Percentiles rank a stretch among this genome's conserved stretches.
These are phyloP conservation scores for Tiliqua scincoides DNA, from an alignment of 2,113 vertebrate species.

Conservation along the genomic window DNA sequence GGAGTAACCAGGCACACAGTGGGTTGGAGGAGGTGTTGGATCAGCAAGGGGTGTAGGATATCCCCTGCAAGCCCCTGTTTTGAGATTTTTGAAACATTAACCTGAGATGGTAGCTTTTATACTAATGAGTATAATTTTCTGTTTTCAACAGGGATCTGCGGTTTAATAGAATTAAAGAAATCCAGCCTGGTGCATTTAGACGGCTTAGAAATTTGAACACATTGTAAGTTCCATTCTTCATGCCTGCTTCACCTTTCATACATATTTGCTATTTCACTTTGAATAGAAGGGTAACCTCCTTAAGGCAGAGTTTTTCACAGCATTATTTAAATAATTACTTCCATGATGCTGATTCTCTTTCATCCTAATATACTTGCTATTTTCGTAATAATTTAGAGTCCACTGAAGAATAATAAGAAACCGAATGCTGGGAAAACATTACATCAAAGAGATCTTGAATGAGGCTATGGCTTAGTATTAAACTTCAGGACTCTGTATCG, in stretches of 20 bases:
- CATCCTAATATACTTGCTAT: background rate
- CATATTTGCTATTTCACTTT: background rate
- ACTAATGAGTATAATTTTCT: background rate
- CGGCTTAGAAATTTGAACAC: conserved; percentile 94
- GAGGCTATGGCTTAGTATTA: too few species aligned
- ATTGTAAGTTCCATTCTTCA: conserved; percentile 84
- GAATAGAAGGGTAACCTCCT: background rate
- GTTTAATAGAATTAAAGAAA: conserved; percentile 97
- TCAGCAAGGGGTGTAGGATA: too few species aligned
- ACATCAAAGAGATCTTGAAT: too few species aligned
- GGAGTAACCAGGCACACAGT: too few species aligned
- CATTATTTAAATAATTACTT: background rate
- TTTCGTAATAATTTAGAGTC: background rate
- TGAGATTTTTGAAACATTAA: background rate
- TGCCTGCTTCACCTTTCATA: conserved; percentile 1
- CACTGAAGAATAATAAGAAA: background rate
- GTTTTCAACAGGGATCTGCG: conserved; percentile 87
- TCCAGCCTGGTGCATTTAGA: conserved; percentile 89
- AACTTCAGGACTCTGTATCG: too few species aligned
- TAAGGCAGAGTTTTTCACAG: background rate
- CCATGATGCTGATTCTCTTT: background rate
- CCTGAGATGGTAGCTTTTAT: background rate
- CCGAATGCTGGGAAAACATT: background rate
- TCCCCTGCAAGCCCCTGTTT: background rate
- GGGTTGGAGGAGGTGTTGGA: too few species aligned